Evolutionary conservation across 2,888 invertebrate species (phyloP), one percentile per base, ranked within the genome.

Genomic region (Operophtera brumata): DNA sequence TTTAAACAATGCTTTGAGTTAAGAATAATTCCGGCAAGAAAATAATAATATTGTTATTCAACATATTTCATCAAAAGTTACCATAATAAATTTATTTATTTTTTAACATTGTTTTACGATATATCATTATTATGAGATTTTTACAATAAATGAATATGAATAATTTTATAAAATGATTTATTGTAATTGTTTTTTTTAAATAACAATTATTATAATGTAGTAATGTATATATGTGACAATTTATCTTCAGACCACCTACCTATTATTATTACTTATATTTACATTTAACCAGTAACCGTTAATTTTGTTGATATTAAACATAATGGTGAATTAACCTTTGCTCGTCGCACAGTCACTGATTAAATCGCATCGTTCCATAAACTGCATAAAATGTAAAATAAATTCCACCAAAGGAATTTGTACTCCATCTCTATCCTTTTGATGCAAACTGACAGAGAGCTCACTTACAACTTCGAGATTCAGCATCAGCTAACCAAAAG

Each of bases 321-420:
- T 11, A 4, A 11, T 11, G 11, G n/a, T n/a, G 0, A 34, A 34
- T 34, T 34, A 34, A 34, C 11, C 34, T 34, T 34, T 34, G 11
- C 5, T 45, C 36, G 25, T 47, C 54, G 57, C 43, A 57, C 56
- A 39, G 55, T 64, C 64, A 59, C 59, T 59, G 61, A 64, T 62
- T 46, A 37, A 7, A 34, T 47, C 25, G 13, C 2, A 8, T 14
- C 0, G n/a, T 30, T 37, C 30, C 34, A 35, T 43, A 43, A 20
- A 41, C 35, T 48, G 49, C 37, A 26, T 30, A 26, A 20, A 20
- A 14, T 12, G 6, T n/a, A 10, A 35, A 48, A 12, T 12, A 12
- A 34, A 30, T 30, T 9, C 20, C 20, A 3, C 2, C 2, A 20
- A 20, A 20, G 20, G 20, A 20, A 20, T 9, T 7, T 30, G 30